Evolutionary conservation across 2,113 vertebrate genomes (phyloP).

Genomic region (Camelus bactrianus): DNA sequence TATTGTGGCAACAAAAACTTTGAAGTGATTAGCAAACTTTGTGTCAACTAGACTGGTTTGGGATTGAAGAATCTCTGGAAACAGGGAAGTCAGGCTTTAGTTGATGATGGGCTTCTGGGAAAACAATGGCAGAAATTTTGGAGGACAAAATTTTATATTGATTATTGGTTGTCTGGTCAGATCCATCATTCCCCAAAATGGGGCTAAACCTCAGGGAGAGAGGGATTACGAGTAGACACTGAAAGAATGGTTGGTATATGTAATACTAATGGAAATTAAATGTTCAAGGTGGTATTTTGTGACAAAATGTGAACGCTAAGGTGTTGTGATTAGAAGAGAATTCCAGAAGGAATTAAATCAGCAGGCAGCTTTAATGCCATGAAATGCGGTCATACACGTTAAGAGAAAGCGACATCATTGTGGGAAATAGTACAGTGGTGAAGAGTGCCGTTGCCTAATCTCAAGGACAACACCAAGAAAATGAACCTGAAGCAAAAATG

Average conservation of each 20-base stretch:
- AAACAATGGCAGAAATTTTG: background rate
- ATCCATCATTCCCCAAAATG: background rate
- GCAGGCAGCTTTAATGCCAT: background rate
- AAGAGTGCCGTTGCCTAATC: background rate
- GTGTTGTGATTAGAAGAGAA: background rate
- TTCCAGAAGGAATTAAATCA: background rate
- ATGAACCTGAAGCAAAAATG: background rate
- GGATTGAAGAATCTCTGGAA: background rate
- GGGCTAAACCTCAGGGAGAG: background rate
- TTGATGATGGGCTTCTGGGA: background rate
- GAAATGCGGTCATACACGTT: background rate
- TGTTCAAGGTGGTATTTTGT: background rate
- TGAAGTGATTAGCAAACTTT: background rate
- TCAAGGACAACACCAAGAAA: background rate
- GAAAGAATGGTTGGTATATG: background rate
- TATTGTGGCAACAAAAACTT: slow-evolving; percentile 26
- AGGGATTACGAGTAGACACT: background rate
- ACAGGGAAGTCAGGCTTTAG: background rate
- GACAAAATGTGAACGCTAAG: background rate
- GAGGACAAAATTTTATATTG: background rate
- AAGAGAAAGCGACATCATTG: background rate
- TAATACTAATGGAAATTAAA: background rate
- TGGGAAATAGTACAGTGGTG: background rate
- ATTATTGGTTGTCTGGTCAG: background rate
- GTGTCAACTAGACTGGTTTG: background rate